phyloP scores from a whole-genome alignment of 2,113 vertebrate species.

The Trematomus loennbergii region DNA sequence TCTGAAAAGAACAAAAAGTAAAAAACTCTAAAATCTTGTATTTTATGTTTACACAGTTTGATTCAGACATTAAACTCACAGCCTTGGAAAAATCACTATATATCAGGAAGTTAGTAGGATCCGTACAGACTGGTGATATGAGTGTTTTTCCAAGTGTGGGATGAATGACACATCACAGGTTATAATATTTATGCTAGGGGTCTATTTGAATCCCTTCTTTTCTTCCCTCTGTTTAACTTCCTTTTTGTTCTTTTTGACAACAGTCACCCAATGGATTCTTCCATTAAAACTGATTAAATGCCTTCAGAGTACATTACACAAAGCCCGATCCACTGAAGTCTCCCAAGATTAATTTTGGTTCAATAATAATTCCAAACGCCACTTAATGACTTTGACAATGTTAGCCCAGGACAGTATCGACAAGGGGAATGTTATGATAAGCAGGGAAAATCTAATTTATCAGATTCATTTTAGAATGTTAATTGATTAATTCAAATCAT shows the following conservation, averaged over 20 bases:
- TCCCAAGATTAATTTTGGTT: constrained; percentile 72
- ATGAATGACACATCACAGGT: constrained; percentile 27
- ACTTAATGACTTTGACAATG: constrained; percentile 63
- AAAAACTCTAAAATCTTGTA: background rate
- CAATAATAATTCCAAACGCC: constrained; percentile 68
- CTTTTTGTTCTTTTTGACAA: constrained; percentile 23
- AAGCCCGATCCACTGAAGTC: constrained; percentile 49
- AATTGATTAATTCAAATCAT: constrained; percentile 76
- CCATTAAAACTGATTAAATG: constrained; percentile 69
- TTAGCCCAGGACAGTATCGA: constrained; percentile 68
- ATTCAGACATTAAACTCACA: background rate
- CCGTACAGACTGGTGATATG: background rate
- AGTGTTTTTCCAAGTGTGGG: background rate
- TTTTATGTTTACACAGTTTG: background rate
- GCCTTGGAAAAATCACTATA: background rate
- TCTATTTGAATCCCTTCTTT: constrained; percentile 1
- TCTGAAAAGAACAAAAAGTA: background rate
- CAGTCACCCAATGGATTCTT: constrained; percentile 42
- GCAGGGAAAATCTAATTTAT: constrained; percentile 70
- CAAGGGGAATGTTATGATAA: constrained; percentile 75
- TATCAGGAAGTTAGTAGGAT: background rate
- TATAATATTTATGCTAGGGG: background rate
- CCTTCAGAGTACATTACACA: constrained; percentile 64
- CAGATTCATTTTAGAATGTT: constrained; percentile 51
- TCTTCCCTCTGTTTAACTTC: constrained; percentile 14